A percentile compares a stretch with the other conserved stretches of the same genome.
These are phyloP conservation scores for Ianthella basta DNA, from an alignment of 37 sponge, comb jelly and placozoan species.

Conservation along the genomic window DNA sequence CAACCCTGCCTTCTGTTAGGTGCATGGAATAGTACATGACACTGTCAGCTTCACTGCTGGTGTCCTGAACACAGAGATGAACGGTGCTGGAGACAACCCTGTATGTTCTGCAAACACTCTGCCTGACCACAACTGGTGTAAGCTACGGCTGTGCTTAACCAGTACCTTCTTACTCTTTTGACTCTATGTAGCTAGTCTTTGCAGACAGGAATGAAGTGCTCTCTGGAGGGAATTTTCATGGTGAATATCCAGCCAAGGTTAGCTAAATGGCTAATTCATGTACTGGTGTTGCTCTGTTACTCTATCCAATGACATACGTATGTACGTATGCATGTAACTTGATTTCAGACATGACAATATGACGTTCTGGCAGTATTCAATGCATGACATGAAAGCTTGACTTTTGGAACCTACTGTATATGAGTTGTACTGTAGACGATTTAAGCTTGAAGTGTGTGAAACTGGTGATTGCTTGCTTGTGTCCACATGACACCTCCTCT, in stretches of 20 bases:
- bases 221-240: constrained; percentile 97
- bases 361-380: too few species aligned
- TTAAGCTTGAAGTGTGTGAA: too few species aligned
- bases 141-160: not conserved
- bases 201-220: constrained; percentile 66
- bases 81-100: constrained; percentile 98
- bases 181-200: constrained; percentile 69
- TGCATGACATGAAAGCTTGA: too few species aligned
- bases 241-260: constrained; percentile 98
- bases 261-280: not conserved
- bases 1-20: too few species aligned
- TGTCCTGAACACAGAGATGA: constrained; percentile 87
- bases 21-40: constrained; percentile 89
- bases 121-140: not conserved
- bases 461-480: too few species aligned
- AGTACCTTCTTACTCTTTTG: not conserved
- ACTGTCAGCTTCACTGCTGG: constrained; percentile 88
- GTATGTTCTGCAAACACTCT: constrained; percentile 41
- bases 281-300: not conserved
- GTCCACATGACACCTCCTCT: too few species aligned
- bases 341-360: too few species aligned
- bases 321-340: constrained; percentile 7
- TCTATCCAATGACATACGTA: not conserved
- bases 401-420: too few species aligned
- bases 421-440: too few species aligned